These are phyloP conservation scores for Cantharis rustica DNA, from an alignment of 2,888 invertebrate species.

Conservation along the genomic window DNA sequence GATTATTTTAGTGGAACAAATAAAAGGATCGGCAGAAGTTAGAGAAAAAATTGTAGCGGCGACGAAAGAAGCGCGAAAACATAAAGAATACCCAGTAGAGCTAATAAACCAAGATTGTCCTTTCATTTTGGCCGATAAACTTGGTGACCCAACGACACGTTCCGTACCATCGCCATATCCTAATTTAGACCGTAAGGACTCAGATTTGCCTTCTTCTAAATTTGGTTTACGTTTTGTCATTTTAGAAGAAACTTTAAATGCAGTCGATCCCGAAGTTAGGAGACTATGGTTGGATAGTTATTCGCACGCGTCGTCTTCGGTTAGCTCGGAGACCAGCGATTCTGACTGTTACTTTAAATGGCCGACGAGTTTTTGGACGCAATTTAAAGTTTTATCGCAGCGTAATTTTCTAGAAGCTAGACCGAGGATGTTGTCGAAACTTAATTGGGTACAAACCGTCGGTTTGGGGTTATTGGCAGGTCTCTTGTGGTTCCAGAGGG, in stretches of 20 bases:
- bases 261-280: constrained; percentile 65
- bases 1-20: constrained; percentile 69
- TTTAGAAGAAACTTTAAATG: constrained; percentile 57
- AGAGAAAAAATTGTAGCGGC: constrained; percentile 70
- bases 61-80: constrained; percentile 65
- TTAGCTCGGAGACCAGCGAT: constrained; percentile 64
- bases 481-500: constrained; percentile 77
- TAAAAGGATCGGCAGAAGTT: constrained; percentile 71
- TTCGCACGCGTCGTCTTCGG: constrained; percentile 68
- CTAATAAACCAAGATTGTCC: constrained; percentile 53
- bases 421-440: constrained; percentile 74
- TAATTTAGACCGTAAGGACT: constrained; percentile 51
- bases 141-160: constrained; percentile 43
- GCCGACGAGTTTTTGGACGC: constrained; percentile 80
- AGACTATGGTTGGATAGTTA: constrained; percentile 72
- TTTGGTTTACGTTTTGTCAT: constrained; percentile 20
- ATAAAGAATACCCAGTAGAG: constrained; percentile 64
- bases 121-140: constrained; percentile 51
- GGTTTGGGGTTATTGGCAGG: constrained; percentile 74
- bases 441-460: constrained; percentile 78
- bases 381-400: constrained; percentile 75
- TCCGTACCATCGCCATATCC: constrained; percentile 49
- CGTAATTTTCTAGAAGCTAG: constrained; percentile 77
- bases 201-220: background rate
- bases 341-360: constrained; percentile 68